Conservation (phyloP, 2,113 vertebrate species). For the Alexandromys fortis region DNA sequence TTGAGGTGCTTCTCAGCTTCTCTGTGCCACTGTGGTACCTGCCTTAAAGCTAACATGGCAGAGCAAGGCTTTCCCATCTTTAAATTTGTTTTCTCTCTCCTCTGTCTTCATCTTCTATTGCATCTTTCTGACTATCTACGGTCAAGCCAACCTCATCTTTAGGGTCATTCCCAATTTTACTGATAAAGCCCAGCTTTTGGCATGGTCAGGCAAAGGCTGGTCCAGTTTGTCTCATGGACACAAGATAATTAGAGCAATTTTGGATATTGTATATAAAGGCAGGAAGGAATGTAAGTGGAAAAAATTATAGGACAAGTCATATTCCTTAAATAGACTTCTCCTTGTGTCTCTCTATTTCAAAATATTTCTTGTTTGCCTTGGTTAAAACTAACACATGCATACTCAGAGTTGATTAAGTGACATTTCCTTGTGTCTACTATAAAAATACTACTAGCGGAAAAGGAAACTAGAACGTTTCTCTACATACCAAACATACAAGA, state of each 20-base stretch:
- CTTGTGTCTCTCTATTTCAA: neutral
- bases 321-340: neutral
- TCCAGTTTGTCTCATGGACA: neutral
- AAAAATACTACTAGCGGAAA: neutral
- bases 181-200: neutral
- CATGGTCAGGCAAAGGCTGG: neutral
- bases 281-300: neutral
- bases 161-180: neutral
- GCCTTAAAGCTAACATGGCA: neutral
- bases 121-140: neutral
- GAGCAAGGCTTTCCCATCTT: neutral
- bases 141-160: neutral
- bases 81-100: neutral
- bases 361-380: neutral
- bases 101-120: neutral
- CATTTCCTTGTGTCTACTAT: neutral
- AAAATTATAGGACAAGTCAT: neutral
- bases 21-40: neutral
- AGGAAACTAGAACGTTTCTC: neutral
- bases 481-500: neutral
- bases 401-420: neutral
- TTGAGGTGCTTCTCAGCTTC: neutral
- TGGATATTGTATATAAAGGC: neutral
- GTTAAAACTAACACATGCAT: neutral
- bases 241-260: neutral